Conservation (phyloP, 2,888 invertebrate genomes). For the Agrotis clavis region DNA sequence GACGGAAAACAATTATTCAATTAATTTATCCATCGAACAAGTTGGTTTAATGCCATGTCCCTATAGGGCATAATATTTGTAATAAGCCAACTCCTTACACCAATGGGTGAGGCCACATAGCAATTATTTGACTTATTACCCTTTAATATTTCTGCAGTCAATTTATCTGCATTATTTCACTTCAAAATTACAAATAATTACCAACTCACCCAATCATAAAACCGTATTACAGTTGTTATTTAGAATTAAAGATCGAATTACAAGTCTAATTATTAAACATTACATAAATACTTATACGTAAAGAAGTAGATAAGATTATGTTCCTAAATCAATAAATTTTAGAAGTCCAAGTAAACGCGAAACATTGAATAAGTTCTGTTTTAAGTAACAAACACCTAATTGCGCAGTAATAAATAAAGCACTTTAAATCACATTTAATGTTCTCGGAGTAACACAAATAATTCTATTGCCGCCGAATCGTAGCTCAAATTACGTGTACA, state of each 20-base stretch:
- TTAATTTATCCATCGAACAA: background rate
- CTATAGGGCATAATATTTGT: background rate
- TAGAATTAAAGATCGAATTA: slow-evolving; percentile 45
- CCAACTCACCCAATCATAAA: slow-evolving; percentile 33
- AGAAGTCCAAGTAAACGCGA: slow-evolving; percentile 46
- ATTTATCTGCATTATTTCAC: slow-evolving; percentile 50
- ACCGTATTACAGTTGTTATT: slow-evolving; percentile 42
- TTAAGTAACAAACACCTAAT: slow-evolving; percentile 40
- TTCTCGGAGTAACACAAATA: slow-evolving; percentile 33
- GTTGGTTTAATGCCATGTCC: background rate
- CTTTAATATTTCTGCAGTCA: slow-evolving; percentile 46
- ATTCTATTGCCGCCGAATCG: slow-evolving; percentile 45
- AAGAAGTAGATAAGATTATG: slow-evolving; percentile 20
- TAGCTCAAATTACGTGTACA: slow-evolving; percentile 44
- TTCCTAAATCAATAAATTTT: slow-evolving; percentile 41
- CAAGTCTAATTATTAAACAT: slow-evolving; percentile 43
- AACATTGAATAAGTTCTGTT: slow-evolving; percentile 42
- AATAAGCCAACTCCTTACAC: slow-evolving; percentile 26
- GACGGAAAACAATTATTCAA: too few species aligned
- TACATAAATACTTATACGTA: slow-evolving; percentile 16
- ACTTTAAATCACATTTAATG: slow-evolving; percentile 58
- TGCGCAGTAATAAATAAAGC: slow-evolving; percentile 41
- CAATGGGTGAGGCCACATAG: slow-evolving; percentile 42
- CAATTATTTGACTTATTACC: slow-evolving; percentile 55
- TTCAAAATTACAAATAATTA: slow-evolving; percentile 51